Evolutionary conservation across 2,888 invertebrate species (phyloP).

Genomic region (Trachelus troglodyta): DNA sequence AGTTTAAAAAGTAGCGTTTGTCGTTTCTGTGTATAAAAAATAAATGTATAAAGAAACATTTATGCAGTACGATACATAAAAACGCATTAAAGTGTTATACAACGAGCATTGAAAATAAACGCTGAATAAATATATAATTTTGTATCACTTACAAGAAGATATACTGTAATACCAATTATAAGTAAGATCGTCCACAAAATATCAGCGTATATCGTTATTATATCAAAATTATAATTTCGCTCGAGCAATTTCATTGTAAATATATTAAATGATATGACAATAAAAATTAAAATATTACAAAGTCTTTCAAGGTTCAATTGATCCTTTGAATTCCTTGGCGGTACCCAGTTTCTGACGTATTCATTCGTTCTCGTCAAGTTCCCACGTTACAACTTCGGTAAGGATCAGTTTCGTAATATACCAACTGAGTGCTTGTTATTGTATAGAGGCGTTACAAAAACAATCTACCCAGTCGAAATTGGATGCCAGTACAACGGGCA

Average conservation of each 20-base stretch:
- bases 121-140: not conserved
- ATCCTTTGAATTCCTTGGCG: not conserved
- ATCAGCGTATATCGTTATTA: not conserved
- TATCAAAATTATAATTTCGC: slow-evolving; percentile 3
- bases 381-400: not conserved
- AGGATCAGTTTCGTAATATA: not conserved
- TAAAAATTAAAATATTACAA: not conserved
- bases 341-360: not conserved
- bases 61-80: not conserved
- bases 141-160: not conserved
- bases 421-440: not conserved
- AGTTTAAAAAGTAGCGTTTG: not conserved
- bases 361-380: not conserved
- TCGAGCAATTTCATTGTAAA: slow-evolving; percentile 15
- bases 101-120: not conserved
- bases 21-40: not conserved
- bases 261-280: slow-evolving; percentile 16
- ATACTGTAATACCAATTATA: not conserved
- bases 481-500: not conserved
- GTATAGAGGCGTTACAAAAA: not conserved
- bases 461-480: not conserved
- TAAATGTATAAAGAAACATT: not conserved
- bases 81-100: not conserved
- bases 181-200: not conserved
- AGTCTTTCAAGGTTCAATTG: not conserved